Conservation (phyloP, 1,140 invertebrate genomes). For the Papilio dardanus region DNA sequence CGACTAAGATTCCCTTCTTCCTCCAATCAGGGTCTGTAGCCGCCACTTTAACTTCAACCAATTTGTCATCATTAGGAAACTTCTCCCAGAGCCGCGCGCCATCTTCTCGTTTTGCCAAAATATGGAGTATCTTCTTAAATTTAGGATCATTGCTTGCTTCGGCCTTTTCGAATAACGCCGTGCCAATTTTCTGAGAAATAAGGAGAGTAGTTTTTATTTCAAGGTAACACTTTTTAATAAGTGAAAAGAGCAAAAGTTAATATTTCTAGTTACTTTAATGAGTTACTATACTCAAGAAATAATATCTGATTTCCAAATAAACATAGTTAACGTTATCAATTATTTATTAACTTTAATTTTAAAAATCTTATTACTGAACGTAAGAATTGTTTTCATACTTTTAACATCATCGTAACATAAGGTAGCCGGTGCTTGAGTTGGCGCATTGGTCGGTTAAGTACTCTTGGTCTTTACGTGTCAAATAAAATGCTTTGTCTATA, state of each 20-base stretch:
- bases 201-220: not conserved
- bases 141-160: conserved; percentile 81
- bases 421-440: too few species aligned
- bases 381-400: too few species aligned
- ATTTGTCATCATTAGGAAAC: conserved; percentile 82
- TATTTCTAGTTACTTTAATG: not conserved
- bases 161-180: conserved; percentile 53
- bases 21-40: conserved; percentile 85
- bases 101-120: conserved; percentile 83
- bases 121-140: conserved; percentile 85
- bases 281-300: too few species aligned
- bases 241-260: not conserved
- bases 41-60: conserved; percentile 85
- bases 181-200: conserved; percentile 57
- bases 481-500: too few species aligned
- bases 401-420: too few species aligned
- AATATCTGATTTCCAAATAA: too few species aligned
- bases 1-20: conserved; percentile 85
- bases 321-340: too few species aligned
- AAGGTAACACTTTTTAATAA: not conserved
- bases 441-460: too few species aligned
- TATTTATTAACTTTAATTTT: too few species aligned
- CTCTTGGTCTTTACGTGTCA: too few species aligned
- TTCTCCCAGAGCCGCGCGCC: conserved; percentile 80
- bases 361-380: too few species aligned